Conservation (phyloP, 2,888 invertebrate genomes). For the Drosophila tripunctata region DNA sequence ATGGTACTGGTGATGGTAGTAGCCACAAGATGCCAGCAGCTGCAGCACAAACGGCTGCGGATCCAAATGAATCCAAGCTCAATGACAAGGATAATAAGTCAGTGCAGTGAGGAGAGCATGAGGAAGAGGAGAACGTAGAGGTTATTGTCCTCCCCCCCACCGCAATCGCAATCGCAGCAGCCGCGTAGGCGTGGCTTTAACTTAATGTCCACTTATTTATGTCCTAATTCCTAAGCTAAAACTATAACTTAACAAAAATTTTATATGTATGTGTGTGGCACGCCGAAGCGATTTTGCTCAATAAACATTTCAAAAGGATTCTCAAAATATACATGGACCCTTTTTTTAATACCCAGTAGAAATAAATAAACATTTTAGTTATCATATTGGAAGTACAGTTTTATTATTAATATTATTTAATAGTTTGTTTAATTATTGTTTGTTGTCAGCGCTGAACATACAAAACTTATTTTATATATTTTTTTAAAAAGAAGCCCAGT, state of each 20-base stretch:
- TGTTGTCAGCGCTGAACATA: slow-evolving; percentile 23
- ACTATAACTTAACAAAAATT: slow-evolving; percentile 31
- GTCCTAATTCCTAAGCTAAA: slow-evolving; percentile 61
- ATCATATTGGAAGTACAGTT: slow-evolving; percentile 50
- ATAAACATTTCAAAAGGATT: slow-evolving; percentile 69
- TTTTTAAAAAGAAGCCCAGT: slow-evolving; percentile 13
- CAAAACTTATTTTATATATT: slow-evolving; percentile 29
- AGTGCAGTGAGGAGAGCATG: slow-evolving; percentile 9
- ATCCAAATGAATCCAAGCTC: slow-evolving; percentile 27
- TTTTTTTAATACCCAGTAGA: background rate
- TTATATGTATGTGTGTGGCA: slow-evolving; percentile 40
- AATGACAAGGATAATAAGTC: slow-evolving; percentile 39
- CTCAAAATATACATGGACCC: slow-evolving; percentile 34
- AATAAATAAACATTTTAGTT: background rate
- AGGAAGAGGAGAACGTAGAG: background rate
- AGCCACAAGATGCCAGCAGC: slow-evolving; percentile 56
- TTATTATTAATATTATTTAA: slow-evolving; percentile 33
- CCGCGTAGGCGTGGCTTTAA: slow-evolving; percentile 57
- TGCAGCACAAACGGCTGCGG: slow-evolving; percentile 67
- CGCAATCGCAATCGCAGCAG: slow-evolving; percentile 30
- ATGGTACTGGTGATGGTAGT: slow-evolving; percentile 43
- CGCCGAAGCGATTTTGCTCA: slow-evolving; percentile 56
- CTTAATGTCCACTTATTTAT: slow-evolving; percentile 63
- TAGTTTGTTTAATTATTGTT: slow-evolving; percentile 20
- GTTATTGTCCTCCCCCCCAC: background rate